Conservation (phyloP, 2,113 vertebrate genomes). For the Toxostoma redivivum region DNA sequence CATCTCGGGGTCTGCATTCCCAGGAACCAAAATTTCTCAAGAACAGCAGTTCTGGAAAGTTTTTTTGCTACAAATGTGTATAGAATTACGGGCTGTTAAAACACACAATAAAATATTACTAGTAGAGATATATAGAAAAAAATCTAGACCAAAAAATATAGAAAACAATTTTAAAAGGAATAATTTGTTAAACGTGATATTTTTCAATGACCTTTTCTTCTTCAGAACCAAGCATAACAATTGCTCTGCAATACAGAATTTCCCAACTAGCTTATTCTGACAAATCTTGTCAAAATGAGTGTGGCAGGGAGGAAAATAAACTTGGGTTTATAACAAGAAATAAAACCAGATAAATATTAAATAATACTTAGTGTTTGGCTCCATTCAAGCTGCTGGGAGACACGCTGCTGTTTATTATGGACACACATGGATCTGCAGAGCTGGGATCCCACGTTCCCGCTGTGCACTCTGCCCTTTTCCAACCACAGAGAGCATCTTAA, state of each 20-base stretch:
- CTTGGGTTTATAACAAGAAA: background rate
- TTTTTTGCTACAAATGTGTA: background rate
- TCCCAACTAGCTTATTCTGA: background rate
- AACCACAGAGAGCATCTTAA: conserved; percentile 15
- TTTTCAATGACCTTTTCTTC: background rate
- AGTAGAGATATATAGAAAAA: background rate
- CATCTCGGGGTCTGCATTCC: background rate
- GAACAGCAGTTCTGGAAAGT: background rate
- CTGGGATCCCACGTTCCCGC: rapidly evolving
- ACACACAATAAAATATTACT: background rate
- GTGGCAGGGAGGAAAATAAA: rapidly evolving
- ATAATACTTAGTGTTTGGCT: background rate
- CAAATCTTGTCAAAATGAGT: background rate
- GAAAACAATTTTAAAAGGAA: background rate
- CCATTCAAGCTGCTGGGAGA: background rate
- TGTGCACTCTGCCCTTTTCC: background rate
- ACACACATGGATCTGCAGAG: background rate
- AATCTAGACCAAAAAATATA: background rate
- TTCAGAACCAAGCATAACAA: background rate
- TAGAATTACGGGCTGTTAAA: conserved; percentile 32
- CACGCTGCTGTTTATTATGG: background rate
- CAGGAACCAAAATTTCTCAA: conserved; percentile 15
- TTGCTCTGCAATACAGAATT: background rate
- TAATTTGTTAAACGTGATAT: background rate
- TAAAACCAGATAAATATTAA: background rate